Conservation (phyloP, 2,888 invertebrate genomes). For the Eristalinus sepulchralis region DNA sequence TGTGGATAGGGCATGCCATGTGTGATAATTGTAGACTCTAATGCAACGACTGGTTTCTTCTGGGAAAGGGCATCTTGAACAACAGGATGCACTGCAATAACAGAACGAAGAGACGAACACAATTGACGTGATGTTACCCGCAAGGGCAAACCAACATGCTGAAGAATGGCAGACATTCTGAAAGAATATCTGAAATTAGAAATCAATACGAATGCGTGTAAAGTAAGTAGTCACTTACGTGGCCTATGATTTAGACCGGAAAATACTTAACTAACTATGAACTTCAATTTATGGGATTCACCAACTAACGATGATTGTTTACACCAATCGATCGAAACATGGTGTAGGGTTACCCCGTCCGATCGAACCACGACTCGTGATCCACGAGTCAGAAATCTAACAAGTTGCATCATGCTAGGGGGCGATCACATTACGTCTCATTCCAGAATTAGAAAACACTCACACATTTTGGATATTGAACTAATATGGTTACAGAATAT, state of each 20-base stretch:
- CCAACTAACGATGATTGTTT: neutral
- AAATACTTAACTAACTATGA: neutral
- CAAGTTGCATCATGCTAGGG: too few species aligned
- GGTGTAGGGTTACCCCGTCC: too few species aligned
- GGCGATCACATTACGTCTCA: too few species aligned
- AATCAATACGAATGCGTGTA: neutral
- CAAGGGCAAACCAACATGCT: neutral
- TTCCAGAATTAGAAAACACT: too few species aligned
- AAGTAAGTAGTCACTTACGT: slow-evolving; percentile 13
- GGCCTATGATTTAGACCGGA: neutral
- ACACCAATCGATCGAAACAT: neutral
- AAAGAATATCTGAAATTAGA: neutral
- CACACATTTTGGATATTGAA: too few species aligned
- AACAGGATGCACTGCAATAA: slow-evolving; percentile 83
- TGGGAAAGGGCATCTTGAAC: slow-evolving; percentile 85
- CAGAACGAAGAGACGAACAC: neutral
- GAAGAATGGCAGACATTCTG: slow-evolving; percentile 34
- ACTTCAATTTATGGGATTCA: neutral
- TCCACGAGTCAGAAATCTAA: neutral
- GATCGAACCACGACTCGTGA: neutral
- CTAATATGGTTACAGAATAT: too few species aligned
- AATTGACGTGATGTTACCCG: neutral
- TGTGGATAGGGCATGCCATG: slow-evolving; percentile 98
- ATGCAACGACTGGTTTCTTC: slow-evolving; percentile 90
- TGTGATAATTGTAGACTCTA: slow-evolving; percentile 98